Base-by-base conservation (phyloP, 2,113 vertebrate genomes). In the Dromaius novaehollandiae region DNA sequence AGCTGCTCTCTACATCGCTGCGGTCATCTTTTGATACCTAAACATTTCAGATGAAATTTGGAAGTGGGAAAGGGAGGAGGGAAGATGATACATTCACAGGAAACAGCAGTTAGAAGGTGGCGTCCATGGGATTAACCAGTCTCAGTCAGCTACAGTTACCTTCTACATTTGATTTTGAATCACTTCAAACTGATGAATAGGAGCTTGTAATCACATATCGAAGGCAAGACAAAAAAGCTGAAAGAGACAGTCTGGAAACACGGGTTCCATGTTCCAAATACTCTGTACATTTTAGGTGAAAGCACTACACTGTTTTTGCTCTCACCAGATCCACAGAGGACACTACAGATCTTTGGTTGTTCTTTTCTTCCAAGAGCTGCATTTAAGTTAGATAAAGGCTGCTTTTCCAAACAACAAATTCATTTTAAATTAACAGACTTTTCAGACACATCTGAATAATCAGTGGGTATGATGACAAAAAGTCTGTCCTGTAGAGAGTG, bases 1-100 rank as follows among this genome's bases (percentile, higher is more conserved):
- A 99, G 97, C 99, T 99, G 98, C 99, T 99, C 96, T 99, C 99
- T 12, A 99, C 98, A 30, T 99, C 99, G 4, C 99, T 99, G 95
- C 99, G 99, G 56, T 99, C 99, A 63, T 99, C 99, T 82, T 99
- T 99, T 28, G 98, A 98, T 7, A 99, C 99, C 99, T 99, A 38
- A 56, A 53, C 19, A 3, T 38, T 21, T 48, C 84, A 82, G 36
- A 1, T 4, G 58, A 11, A 2, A 30, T 68, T 44, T 64, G 63
- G 94, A 3, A 61, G 53, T 2, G 61, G 56, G 40, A 76, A 64
- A 83, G 75, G 74, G 51, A 85, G 30, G 28, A 65, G 44, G 82
- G 65, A 60, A 94, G 69, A 77, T 81, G 70, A 36, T 20, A 88
- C 64, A 30, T 6, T 2, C 60, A 61, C 60, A 94, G 60, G 66